A percentile compares a stretch with the other conserved stretches of the same genome.
Evolutionary conservation across 2,797 vertebrate genomes (phyloP).

Genomic region (Microhierax caerulescens): DNA sequence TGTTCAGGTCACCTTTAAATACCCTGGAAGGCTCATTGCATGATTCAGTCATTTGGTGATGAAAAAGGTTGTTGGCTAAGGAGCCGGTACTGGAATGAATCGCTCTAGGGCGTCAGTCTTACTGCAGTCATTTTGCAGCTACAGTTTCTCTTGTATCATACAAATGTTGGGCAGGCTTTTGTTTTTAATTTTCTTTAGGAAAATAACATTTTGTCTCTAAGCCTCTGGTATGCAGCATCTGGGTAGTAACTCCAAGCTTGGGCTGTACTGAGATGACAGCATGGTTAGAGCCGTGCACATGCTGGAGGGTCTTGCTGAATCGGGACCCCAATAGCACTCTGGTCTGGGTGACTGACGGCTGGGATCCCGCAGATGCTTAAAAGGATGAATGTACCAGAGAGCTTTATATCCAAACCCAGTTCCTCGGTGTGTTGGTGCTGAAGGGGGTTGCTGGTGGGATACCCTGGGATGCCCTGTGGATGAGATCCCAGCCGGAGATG

Average conservation of each 20-base stretch:
- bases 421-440: not conserved
- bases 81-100: not conserved
- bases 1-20: conserved; percentile 42
- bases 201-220: conserved; percentile 27
- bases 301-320: not conserved
- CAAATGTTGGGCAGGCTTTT: not conserved
- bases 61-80: conserved; percentile 1
- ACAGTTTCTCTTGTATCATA: not conserved
- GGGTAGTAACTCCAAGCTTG: not conserved
- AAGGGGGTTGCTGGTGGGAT: not conserved
- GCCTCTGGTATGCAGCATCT: not conserved
- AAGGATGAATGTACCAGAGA: not conserved
- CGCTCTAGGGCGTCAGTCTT: not conserved
- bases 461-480: not conserved
- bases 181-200: conserved; percentile 28
- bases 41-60: conserved; percentile 37
- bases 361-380: not conserved
- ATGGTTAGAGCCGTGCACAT: fast-evolving
- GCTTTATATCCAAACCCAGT: not conserved
- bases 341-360: not conserved
- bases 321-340: not conserved
- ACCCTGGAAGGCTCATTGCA: not conserved
- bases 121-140: not conserved
- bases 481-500: not conserved
- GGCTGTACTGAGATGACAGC: not conserved